Conservation (phyloP, 1,140 invertebrate species). For the Drosophila rhopaloa region DNA sequence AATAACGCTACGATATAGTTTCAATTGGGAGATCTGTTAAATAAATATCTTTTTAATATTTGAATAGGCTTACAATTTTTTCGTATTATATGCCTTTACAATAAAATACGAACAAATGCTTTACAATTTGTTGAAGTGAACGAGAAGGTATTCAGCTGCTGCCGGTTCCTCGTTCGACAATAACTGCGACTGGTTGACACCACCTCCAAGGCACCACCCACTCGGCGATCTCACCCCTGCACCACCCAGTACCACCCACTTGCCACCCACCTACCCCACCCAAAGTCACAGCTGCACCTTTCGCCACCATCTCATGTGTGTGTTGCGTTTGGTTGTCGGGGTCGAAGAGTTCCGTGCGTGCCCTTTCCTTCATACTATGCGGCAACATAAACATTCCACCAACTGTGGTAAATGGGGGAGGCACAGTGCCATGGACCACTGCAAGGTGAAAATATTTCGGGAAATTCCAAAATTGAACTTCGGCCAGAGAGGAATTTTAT, state of each 20-base stretch:
- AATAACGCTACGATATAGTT: too few relatives aligned
- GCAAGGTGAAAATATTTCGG: conserved; percentile 31
- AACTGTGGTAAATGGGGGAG: conserved; percentile 17
- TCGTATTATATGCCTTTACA: neutral
- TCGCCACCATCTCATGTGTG: conserved; percentile 36
- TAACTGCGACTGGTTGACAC: conserved; percentile 68
- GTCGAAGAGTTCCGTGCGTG: conserved; percentile 60
- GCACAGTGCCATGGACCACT: conserved; percentile 4
- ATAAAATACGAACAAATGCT: neutral
- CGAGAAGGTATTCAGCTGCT: conserved; percentile 20
- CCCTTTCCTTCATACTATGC: conserved; percentile 52
- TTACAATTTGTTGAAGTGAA: conserved; percentile 17
- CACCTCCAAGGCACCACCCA: conserved; percentile 7
- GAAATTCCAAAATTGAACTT: conserved; percentile 32
- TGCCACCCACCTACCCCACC: conserved; percentile 21
- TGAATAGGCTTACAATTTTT: too few relatives aligned
- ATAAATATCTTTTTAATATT: too few relatives aligned
- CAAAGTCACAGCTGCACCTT: conserved; percentile 63
- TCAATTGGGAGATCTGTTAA: too few relatives aligned
- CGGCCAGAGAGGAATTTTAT: neutral
- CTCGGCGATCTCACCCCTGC: neutral
- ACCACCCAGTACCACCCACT: neutral
- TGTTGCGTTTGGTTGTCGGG: conserved; percentile 29
- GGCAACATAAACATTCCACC: conserved; percentile 78
- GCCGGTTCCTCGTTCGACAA: conserved; percentile 7